Conservation (phyloP, 1,140 invertebrate species). For the Anastrepha ludens region DNA sequence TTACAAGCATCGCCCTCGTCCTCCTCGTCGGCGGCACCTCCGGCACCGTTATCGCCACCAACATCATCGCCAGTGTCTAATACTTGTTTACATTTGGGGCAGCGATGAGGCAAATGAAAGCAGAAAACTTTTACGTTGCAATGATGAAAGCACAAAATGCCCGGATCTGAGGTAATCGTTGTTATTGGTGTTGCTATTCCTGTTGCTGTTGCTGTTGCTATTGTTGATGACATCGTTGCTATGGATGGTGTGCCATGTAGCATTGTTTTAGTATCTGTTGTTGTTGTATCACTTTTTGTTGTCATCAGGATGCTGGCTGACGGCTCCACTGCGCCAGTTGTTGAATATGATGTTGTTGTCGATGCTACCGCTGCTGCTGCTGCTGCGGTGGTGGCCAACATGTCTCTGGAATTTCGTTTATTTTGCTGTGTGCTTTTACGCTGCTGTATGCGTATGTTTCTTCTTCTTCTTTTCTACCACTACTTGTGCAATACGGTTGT, state of each 20-base stretch:
- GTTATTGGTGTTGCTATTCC: constrained; percentile 63
- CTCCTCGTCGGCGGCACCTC: neutral
- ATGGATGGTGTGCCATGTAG: neutral
- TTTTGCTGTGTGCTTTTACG: neutral
- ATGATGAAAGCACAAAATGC: constrained; percentile 88
- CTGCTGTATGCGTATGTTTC: neutral
- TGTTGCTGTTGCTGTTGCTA: constrained; percentile 54
- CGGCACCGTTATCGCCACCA: neutral
- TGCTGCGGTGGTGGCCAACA: neutral
- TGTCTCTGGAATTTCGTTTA: constrained; percentile 42
- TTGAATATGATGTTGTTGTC: constrained; percentile 45
- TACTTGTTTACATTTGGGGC: constrained; percentile 81
- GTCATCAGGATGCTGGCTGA: constrained; percentile 17
- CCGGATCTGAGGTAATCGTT: constrained; percentile 79
- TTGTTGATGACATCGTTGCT: constrained; percentile 19
- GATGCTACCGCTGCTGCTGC: constrained; percentile 25
- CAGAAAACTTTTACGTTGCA: constrained; percentile 87
- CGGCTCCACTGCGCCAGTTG: neutral
- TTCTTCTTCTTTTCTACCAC: neutral
- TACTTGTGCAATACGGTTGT: neutral
- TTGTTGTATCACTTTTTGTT: constrained; percentile 19
- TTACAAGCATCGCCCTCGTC: constrained; percentile 61
- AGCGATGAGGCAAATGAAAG: constrained; percentile 82
- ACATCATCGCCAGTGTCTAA: constrained; percentile 67
- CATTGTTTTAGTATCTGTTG: constrained; percentile 11